Evolutionary conservation across 2,113 vertebrate genomes (phyloP), one percentile per base, ranked within the genome.

Genomic region (Psammodynastes pulverulentus): DNA sequence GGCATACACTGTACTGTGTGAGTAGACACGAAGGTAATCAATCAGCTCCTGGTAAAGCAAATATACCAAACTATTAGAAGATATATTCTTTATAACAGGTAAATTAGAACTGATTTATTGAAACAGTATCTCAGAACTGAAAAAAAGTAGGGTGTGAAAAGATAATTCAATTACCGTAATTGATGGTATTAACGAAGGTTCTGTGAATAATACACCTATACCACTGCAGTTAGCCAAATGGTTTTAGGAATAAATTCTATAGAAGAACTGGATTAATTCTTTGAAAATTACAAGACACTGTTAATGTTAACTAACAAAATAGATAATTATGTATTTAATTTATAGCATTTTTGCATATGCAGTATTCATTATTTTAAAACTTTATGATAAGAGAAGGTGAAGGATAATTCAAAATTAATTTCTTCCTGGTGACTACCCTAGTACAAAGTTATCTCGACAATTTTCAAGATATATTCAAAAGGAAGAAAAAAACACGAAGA

Each of bases 1-100:
- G 93, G 99, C 99, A 0, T 99, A 99, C 0, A 98, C 97, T 0
- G 98, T 98, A 67, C 99, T 99, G 95, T 99, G 99, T 54, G 99
- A 99, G 90, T 99, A 97, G n/a, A 97, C 95, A 43, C 98, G 98
- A 95, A 99, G 98, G 92, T 99, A 99, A 96, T 99, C 98, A 24
- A 99, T 98, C 96, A 99, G 97, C 72, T 98, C 98, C 99, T 99
- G 96, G 29, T 51, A 93, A 95, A 95, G 17, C 84, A 52, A 89
- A 95, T 23, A 97, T 51, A 97, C 94, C 1, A 94, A 52, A 17
- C n/a, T 26, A 95, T 96, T 49, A 95, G 67, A 93, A 48, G 52
- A 9, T 86, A 87, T 92, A 79, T 79, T 79, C 72, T 79, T 39
- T 7, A 43, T 79, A 79, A 79, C 39, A 43, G 19, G 17, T 43